Percentiles rank a stretch among this genome's conserved stretches.
Evolutionary conservation across 2,888 invertebrate species (phyloP).

Genomic region (Pomacea canaliculata): DNA sequence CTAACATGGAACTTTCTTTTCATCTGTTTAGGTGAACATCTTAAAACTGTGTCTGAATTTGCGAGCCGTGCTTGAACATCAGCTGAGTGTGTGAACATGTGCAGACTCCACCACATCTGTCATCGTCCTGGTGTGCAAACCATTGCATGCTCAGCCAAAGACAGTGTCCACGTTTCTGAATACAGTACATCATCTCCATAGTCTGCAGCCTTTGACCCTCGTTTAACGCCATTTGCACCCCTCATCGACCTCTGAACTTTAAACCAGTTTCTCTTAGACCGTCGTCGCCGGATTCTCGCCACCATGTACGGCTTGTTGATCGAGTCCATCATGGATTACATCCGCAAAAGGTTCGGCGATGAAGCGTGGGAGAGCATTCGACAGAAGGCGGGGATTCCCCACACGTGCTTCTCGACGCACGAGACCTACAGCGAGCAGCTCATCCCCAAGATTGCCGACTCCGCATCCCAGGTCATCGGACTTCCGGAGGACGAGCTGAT

Average conservation of each 20-base stretch:
- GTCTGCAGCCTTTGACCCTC: not conserved
- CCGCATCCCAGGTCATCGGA: slow-evolving; percentile 72
- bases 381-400: slow-evolving; percentile 86
- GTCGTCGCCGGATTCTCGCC: not conserved
- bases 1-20: no score
- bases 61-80: no score
- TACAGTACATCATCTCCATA: not conserved
- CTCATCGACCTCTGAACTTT: not conserved
- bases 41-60: no score
- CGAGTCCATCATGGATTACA: slow-evolving; percentile 93
- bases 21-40: no score
- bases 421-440: slow-evolving; percentile 93
- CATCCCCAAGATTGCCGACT: slow-evolving; percentile 81
- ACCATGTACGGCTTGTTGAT: slow-evolving; percentile 94
- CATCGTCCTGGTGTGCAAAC: no score
- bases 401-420: slow-evolving; percentile 82
- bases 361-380: slow-evolving; percentile 93
- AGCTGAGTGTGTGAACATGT: no score
- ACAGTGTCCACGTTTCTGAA: not conserved
- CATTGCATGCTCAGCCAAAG: no score
- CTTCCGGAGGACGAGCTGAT: slow-evolving; percentile 88
- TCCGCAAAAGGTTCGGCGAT: slow-evolving; percentile 93
- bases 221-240: not conserved
- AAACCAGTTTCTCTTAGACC: not conserved
- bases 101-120: no score